These are phyloP conservation scores for Mesocricetus auratus DNA, from an alignment of 2,113 vertebrate genomes.

Conservation along the genomic window DNA sequence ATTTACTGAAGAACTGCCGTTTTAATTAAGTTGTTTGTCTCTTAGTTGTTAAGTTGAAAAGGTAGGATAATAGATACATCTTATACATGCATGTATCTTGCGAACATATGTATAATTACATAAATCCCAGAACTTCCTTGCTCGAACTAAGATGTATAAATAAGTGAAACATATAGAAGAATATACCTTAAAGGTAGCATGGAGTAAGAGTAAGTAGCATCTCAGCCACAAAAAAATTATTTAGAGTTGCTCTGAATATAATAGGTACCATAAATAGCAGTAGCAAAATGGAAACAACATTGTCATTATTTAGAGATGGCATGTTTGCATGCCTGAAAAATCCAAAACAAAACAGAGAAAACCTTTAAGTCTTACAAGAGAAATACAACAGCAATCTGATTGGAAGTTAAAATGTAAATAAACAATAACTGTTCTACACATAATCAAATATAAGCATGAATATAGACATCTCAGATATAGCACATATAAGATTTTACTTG, in stretches of 20 bases:
- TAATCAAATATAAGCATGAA: neutral
- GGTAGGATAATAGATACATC: neutral
- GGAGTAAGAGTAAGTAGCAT: neutral
- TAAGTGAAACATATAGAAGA: neutral
- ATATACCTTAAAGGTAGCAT: neutral
- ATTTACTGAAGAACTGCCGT: neutral
- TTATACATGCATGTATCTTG: neutral
- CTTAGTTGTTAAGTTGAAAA: constrained; percentile 25
- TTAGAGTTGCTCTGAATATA: neutral
- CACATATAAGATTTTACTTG: neutral
- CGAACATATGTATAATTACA: neutral
- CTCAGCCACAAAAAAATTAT: constrained; percentile 6
- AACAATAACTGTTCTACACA: constrained; percentile 1
- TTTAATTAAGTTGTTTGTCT: neutral
- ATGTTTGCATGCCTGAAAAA: constrained; percentile 3
- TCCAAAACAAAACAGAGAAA: neutral
- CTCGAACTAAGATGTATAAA: neutral
- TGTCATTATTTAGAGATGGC: neutral
- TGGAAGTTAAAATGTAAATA: neutral
- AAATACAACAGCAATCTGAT: neutral
- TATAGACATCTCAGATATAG: neutral
- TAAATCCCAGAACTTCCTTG: neutral
- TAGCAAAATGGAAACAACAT: neutral
- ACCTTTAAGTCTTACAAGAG: neutral
- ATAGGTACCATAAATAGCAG: neutral